A percentile compares a stretch with the other conserved stretches of the same genome.
These are phyloP conservation scores for Danio kyathit DNA, from an alignment of 2,797 vertebrate genomes.

Conservation along the genomic window DNA sequence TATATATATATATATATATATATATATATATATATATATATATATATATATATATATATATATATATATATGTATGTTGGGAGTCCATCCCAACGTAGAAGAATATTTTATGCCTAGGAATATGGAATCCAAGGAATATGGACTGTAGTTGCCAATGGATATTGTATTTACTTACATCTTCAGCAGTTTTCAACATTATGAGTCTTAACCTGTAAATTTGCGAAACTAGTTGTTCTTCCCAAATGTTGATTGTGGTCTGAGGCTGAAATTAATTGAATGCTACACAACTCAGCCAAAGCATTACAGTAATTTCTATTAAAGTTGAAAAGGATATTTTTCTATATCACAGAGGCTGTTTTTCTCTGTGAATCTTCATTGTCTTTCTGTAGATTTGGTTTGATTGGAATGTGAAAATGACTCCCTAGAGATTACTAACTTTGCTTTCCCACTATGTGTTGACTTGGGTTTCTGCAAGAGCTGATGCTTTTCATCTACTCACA, in stretches of 20 bases:
- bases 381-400: background rate
- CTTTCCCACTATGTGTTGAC: background rate
- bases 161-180: background rate
- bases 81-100: background rate
- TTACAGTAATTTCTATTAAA: background rate
- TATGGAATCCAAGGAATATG: background rate
- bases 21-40: no score
- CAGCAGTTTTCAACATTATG: background rate
- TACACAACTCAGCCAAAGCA: background rate
- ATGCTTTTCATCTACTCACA: background rate
- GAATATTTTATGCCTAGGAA: background rate
- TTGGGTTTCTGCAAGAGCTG: background rate
- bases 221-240: background rate
- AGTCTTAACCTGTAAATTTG: background rate
- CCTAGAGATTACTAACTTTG: constrained; percentile 1
- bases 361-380: background rate
- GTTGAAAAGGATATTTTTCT: no score
- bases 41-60: no score
- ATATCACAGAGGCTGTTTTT: background rate
- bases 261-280: background rate
- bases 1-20: no score
- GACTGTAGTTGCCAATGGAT: background rate
- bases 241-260: background rate
- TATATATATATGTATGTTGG: no score
- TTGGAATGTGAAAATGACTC: background rate